Evolutionary conservation across 2,888 invertebrate genomes (phyloP).

Genomic region (Hyles lineata): DNA sequence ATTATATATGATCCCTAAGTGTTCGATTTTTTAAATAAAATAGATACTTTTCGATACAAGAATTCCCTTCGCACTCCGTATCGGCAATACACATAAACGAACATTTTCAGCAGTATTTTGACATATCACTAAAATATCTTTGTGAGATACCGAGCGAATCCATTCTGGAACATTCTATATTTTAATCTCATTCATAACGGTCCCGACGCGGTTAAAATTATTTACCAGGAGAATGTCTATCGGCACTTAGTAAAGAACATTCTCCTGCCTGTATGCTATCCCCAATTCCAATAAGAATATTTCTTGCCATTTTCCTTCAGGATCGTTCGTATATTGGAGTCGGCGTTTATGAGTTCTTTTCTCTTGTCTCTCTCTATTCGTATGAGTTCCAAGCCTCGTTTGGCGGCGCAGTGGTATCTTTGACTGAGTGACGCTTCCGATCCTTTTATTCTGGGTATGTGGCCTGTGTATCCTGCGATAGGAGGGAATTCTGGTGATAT

Average conservation of each 20-base stretch:
- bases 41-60: too few relatives aligned
- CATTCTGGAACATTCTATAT: too few relatives aligned
- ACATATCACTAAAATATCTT: too few relatives aligned
- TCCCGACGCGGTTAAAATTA: slow-evolving; percentile 31
- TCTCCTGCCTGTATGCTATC: slow-evolving; percentile 84
- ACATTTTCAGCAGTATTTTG: too few relatives aligned
- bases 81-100: too few relatives aligned
- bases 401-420: slow-evolving; percentile 88
- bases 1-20: too few relatives aligned
- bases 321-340: slow-evolving; percentile 69
- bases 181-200: too few relatives aligned
- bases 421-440: slow-evolving; percentile 88
- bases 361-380: slow-evolving; percentile 83
- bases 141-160: too few relatives aligned
- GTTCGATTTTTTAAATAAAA: too few relatives aligned
- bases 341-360: slow-evolving; percentile 70
- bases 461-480: slow-evolving; percentile 90
- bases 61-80: too few relatives aligned
- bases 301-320: slow-evolving; percentile 74
- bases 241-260: slow-evolving; percentile 81
- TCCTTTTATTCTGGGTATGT: slow-evolving; percentile 88
- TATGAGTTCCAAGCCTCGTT: slow-evolving; percentile 85
- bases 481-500: slow-evolving; percentile 88
- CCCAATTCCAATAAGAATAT: slow-evolving; percentile 81
- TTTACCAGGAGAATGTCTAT: slow-evolving; percentile 77